A percentile compares a stretch with the other conserved stretches of the same genome.
Evolutionary conservation across 2,888 invertebrate genomes (phyloP).

Genomic region (Leptinotarsa rubiginosa): DNA sequence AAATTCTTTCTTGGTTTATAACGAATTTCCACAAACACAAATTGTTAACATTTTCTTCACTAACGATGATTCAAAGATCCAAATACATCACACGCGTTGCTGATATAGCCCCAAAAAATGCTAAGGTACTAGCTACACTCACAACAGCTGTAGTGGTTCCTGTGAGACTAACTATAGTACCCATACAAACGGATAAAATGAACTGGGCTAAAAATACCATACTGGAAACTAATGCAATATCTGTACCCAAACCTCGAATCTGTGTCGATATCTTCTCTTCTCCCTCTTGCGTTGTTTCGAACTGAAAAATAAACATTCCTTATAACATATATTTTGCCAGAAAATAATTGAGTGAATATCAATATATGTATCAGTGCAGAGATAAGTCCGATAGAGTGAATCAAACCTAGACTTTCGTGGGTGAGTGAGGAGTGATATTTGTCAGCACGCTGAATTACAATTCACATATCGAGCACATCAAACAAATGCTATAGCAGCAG

Average conservation of each 20-base stretch:
- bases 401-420: no score
- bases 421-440: no score
- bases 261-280: conserved; percentile 71
- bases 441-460: no score
- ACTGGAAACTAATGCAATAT: conserved; percentile 93
- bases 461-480: no score
- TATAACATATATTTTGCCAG: neutral
- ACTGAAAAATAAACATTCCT: conserved; percentile 64
- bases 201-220: conserved; percentile 97
- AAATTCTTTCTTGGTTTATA: no score
- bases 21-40: no score
- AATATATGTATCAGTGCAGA: no score
- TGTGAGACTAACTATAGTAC: conserved; percentile 81
- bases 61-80: conserved; percentile 73
- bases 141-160: conserved; percentile 92
- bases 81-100: conserved; percentile 92
- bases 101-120: conserved; percentile 85
- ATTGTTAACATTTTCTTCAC: neutral
- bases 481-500: no score
- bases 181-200: conserved; percentile 87
- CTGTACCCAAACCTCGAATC: conserved; percentile 92
- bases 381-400: no score
- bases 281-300: conserved; percentile 71
- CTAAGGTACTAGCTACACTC: conserved; percentile 84
- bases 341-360: neutral